Evolutionary conservation across 2,888 invertebrate genomes (phyloP).

Genomic region (Cephus spinipes): DNA sequence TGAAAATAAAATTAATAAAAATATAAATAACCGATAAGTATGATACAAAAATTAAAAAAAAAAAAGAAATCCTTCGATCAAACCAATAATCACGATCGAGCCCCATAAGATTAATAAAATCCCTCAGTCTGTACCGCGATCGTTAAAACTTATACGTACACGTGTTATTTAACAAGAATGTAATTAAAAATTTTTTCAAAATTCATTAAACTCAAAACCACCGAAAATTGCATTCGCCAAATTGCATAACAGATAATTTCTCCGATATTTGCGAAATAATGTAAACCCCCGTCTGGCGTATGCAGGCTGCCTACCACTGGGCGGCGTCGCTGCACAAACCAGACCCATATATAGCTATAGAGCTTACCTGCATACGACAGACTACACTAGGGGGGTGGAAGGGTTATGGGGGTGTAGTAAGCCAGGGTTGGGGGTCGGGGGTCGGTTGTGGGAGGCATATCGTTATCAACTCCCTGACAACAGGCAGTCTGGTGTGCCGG

Average conservation of each 20-base stretch:
- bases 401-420: neutral
- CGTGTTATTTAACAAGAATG: no score
- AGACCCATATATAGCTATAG: neutral
- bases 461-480: slow-evolving; percentile 59
- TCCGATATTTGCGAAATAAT: neutral
- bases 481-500: slow-evolving; percentile 50
- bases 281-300: neutral
- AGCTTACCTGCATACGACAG: neutral
- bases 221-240: neutral
- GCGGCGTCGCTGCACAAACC: neutral
- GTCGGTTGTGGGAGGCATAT: slow-evolving; percentile 40
- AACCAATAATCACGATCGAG: no score
- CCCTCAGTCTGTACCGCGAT: no score
- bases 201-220: no score
- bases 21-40: no score
- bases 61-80: no score
- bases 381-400: neutral
- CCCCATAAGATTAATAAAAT: no score
- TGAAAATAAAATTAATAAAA: no score
- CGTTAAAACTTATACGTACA: no score
- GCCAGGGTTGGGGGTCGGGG: neutral
- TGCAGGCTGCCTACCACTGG: neutral
- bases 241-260: neutral
- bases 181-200: no score
- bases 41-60: no score